Conservation (phyloP, 2,797 vertebrate species). For the Dermochelys coriacea region DNA sequence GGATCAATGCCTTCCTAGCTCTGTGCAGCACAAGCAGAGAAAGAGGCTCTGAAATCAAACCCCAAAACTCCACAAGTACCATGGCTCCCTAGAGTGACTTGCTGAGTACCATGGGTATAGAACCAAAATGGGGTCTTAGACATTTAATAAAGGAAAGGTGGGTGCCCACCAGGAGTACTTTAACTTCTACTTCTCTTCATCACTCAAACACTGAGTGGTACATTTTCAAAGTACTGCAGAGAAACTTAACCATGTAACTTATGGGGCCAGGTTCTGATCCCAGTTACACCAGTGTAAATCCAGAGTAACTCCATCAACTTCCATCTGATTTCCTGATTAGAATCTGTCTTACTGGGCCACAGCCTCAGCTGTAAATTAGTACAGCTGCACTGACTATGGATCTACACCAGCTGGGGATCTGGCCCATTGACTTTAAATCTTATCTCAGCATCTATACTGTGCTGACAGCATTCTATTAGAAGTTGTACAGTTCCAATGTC, state of each 20-base stretch:
- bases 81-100: not conserved
- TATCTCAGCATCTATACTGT: not conserved
- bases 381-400: not conserved
- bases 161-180: not conserved
- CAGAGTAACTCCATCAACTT: not conserved
- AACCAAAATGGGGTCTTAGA: not conserved
- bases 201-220: not conserved
- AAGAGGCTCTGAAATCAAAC: not conserved
- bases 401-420: not conserved
- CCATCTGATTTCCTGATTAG: not conserved
- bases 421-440: not conserved
- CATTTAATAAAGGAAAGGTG: not conserved
- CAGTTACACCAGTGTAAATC: not conserved
- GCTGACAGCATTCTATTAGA: not conserved
- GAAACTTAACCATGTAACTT: not conserved
- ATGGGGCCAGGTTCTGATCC: not conserved
- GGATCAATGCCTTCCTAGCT: not conserved
- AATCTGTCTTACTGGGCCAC: not conserved
- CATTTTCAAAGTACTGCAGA: not conserved
- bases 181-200: not conserved
- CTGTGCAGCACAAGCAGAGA: not conserved
- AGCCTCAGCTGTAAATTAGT: not conserved
- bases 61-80: not conserved
- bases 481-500: not conserved
- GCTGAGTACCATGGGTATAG: not conserved